Evolutionary conservation across 2,113 vertebrate genomes (phyloP).

Genomic region (Rhinolophus ferrumequinum): DNA sequence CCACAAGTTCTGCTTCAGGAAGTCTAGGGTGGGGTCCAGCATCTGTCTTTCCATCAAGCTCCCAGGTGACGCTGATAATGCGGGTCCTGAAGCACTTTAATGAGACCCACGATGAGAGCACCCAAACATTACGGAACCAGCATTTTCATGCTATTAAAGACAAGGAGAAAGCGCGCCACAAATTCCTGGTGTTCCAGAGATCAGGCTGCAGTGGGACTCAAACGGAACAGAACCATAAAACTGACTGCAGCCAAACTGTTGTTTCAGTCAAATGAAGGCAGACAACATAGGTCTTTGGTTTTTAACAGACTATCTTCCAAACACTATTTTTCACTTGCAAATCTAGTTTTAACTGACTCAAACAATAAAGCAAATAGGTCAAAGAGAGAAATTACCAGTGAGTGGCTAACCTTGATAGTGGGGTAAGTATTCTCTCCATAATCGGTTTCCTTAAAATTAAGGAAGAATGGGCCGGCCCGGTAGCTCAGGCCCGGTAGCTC

Average conservation of each 20-base stretch:
- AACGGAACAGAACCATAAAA: background rate
- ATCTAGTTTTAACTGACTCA: constrained; percentile 21
- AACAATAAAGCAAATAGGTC: background rate
- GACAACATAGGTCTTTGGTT: constrained; percentile 5
- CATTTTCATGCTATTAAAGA: background rate
- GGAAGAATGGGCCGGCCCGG: no score
- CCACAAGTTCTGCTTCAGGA: constrained; percentile 1
- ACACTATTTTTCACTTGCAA: constrained; percentile 13
- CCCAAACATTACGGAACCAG: background rate
- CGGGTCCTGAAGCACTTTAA: background rate
- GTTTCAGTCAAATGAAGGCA: constrained; percentile 38
- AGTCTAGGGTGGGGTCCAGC: background rate
- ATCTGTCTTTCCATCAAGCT: background rate
- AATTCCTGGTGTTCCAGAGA: background rate
- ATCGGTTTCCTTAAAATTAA: background rate
- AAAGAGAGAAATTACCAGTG: background rate
- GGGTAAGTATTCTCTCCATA: background rate
- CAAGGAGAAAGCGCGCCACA: background rate
- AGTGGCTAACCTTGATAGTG: background rate
- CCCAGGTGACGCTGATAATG: background rate
- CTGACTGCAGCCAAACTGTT: background rate
- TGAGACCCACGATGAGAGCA: background rate
- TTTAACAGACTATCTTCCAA: constrained; percentile 5
- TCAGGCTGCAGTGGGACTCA: background rate
- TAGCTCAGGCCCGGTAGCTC: no score